Evolutionary conservation across 2,888 invertebrate genomes (phyloP).

Genomic region (Cacoxenus indagator): DNA sequence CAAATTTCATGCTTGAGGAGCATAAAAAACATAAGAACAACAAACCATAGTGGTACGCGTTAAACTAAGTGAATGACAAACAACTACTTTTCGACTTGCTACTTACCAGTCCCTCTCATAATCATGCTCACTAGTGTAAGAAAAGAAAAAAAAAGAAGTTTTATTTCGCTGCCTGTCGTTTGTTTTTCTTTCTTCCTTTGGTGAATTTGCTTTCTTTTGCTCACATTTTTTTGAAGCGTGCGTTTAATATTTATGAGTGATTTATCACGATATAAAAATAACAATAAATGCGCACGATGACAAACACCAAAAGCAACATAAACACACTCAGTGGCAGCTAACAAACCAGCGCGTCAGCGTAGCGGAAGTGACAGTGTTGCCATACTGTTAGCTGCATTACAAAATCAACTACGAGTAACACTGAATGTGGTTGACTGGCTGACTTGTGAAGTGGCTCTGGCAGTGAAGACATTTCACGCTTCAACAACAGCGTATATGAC

Average conservation of each 20-base stretch:
- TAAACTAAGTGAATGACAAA: slow-evolving; percentile 10
- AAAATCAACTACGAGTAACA: neutral
- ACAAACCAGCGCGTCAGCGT: slow-evolving; percentile 7
- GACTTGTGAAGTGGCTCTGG: neutral
- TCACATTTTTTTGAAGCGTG: slow-evolving; percentile 43
- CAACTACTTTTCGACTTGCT: neutral
- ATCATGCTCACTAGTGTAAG: neutral
- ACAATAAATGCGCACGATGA: slow-evolving; percentile 56
- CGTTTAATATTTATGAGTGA: slow-evolving; percentile 66
- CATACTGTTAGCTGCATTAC: slow-evolving; percentile 7
- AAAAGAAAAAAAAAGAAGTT: slow-evolving; percentile 49
- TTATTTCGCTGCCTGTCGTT: slow-evolving; percentile 22
- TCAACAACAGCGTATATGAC: neutral
- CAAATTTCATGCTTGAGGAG: no score
- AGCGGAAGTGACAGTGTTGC: slow-evolving; percentile 6
- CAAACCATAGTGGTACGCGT: neutral
- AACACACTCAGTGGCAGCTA: slow-evolving; percentile 27
- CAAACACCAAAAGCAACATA: slow-evolving; percentile 37
- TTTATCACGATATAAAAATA: slow-evolving; percentile 65
- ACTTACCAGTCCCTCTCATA: neutral
- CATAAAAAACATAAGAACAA: neutral
- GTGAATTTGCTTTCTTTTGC: neutral
- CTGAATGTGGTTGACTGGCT: no score
- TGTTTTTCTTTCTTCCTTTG: neutral
- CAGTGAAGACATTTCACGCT: neutral